These are phyloP conservation scores for Palloptera scutellata DNA, from an alignment of 2,888 invertebrate genomes.

Conservation along the genomic window DNA sequence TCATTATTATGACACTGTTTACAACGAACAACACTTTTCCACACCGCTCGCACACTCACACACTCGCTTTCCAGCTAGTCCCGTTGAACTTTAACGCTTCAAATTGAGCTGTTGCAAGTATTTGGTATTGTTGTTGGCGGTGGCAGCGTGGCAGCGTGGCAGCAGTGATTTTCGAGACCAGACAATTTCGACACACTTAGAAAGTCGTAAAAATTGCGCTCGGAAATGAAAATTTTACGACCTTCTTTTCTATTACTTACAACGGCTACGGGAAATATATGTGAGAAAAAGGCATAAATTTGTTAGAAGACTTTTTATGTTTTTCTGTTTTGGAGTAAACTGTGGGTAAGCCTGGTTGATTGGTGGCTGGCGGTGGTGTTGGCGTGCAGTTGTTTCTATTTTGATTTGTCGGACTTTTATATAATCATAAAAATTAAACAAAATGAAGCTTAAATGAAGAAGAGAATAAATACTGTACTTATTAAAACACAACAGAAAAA, in stretches of 20 bases:
- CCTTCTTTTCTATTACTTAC: constrained; percentile 10
- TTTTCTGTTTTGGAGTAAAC: not conserved
- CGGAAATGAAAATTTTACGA: constrained; percentile 31
- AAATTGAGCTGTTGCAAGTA: constrained; percentile 19
- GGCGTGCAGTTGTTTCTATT: not conserved
- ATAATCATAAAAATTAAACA: no score
- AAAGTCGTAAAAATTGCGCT: constrained; percentile 58
- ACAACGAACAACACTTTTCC: constrained; percentile 28
- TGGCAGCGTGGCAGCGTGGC: no score
- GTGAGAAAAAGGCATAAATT: constrained; percentile 25
- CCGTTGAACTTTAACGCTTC: not conserved
- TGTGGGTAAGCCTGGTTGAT: no score
- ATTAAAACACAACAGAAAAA: no score
- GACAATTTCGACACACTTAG: constrained; percentile 42
- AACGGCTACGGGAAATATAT: constrained; percentile 9
- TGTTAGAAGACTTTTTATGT: constrained; percentile 1
- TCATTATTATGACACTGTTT: constrained; percentile 44
- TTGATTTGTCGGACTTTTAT: constrained; percentile 2
- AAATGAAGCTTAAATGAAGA: no score
- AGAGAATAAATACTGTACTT: no score
- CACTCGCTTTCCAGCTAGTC: no score
- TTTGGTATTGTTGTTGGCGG: constrained; percentile 7
- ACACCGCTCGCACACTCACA: not conserved
- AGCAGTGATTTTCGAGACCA: constrained; percentile 21
- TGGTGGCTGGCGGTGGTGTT: no score